Evolutionary conservation across 1,140 invertebrate genomes (phyloP), one percentile per base, ranked within the genome.

Genomic region (Campoletis sonorensis): DNA sequence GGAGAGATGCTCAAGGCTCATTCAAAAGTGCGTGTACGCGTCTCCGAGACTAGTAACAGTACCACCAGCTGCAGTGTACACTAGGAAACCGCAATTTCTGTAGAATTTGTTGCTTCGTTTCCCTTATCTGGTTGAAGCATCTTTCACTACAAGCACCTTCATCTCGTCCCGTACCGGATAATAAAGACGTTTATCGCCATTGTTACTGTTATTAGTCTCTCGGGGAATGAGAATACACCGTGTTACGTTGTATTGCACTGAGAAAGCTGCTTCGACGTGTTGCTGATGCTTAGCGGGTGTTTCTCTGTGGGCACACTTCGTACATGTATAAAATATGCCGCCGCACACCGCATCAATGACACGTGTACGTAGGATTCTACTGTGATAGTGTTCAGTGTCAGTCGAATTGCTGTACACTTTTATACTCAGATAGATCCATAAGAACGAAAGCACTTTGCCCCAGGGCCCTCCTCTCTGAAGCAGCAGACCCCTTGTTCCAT

Each of bases 101-200:
- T 27, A 70, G 26, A 79, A 79, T 79, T 70, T 79, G 68, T 79
- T 79, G n/a, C 68, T 78, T 68, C 76, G 58, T 78, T 78, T 78
- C 21, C 58, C 76, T 61, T 77, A 77, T 77, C 75, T 23, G 54
- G 64, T 79, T 70, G 21, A 16, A 30, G 21, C 37, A 79, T 79
- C 68, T 79, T 45, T 49, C n/a, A 11, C 26, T 54, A 21, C 67
- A 33, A 70, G 27, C 30, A 27, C 18, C 27, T 70, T 30, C 30
- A 70, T 64, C 61, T 21, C 61, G 61, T 0, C 5, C 4, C 67
- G 27, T 33, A 4, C 26, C 40, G 40, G 80, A 81, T 77, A 77
- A 81, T 81, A 81, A 78, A 81, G 80, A 78, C 54, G 73, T 75
- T 81, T 81, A 81, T 81, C 58, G 33, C 54, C 54, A 76, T 64